Percentiles rank a stretch among this genome's conserved stretches.
Evolutionary conservation across 2,797 vertebrate genomes (phyloP).

Genomic region (Masticophis lateralis): DNA sequence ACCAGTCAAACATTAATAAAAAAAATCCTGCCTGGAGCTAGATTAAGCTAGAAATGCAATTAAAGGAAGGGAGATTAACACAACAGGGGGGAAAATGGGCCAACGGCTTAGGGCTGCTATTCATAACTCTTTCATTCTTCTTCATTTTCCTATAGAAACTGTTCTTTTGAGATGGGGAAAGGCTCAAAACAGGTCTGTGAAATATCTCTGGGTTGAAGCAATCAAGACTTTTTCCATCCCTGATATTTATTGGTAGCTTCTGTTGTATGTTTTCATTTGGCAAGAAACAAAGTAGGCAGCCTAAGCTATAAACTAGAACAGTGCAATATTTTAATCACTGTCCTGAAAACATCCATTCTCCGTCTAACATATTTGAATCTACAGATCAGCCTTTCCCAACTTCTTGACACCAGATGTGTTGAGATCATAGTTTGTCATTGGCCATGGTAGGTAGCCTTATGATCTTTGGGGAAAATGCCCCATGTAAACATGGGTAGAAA

Average conservation of each 20-base stretch:
- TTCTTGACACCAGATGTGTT: neutral
- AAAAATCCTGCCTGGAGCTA: neutral
- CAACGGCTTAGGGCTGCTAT: neutral
- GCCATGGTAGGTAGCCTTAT: neutral
- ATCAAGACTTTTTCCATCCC: neutral
- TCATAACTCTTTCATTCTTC: neutral
- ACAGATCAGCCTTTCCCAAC: neutral
- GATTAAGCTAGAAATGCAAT: constrained; percentile 2
- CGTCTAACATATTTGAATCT: neutral
- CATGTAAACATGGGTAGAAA: neutral
- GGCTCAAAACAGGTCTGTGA: neutral
- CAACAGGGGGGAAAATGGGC: neutral
- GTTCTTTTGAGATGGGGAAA: neutral
- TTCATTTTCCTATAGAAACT: neutral
- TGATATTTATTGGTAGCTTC: constrained; percentile 11
- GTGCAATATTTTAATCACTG: neutral
- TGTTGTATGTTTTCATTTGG: constrained; percentile 22
- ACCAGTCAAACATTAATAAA: constrained; percentile 27
- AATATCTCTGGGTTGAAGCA: constrained; percentile 9
- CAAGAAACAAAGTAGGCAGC: neutral
- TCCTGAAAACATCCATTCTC: neutral
- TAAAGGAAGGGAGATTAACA: neutral
- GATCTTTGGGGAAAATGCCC: neutral
- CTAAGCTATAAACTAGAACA: neutral
- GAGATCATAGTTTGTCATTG: neutral